Percentiles rank a stretch among this genome's conserved stretches.
Evolutionary conservation across 2,113 vertebrate species (phyloP).

Genomic region (Noctilio leporinus): DNA sequence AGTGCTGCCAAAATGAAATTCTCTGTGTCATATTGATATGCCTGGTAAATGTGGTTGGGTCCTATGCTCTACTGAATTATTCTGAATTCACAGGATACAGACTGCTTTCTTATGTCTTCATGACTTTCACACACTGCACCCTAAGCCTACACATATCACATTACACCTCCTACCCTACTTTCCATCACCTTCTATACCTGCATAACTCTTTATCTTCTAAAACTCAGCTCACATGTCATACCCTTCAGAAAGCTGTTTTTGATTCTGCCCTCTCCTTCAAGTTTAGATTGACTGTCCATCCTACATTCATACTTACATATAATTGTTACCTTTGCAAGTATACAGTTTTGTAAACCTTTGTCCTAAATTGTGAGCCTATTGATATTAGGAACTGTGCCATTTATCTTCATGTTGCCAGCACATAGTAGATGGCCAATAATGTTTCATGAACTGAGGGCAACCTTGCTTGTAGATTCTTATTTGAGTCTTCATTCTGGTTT

Average conservation of each 20-base stretch:
- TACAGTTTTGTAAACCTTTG: background rate
- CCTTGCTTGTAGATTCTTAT: background rate
- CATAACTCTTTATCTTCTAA: background rate
- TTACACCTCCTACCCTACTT: background rate
- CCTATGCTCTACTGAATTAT: background rate
- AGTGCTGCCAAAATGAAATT: background rate
- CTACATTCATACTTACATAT: background rate
- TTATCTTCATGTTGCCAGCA: background rate
- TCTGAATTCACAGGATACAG: background rate
- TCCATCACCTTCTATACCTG: background rate
- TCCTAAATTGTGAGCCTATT: background rate
- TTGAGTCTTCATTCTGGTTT: background rate
- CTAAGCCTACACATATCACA: background rate
- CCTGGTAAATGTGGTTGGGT: background rate
- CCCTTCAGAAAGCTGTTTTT: background rate
- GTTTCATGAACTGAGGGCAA: background rate
- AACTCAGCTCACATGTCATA: background rate
- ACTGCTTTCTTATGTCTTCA: background rate
- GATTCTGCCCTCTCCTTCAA: background rate
- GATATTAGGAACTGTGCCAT: background rate
- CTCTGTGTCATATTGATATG: background rate
- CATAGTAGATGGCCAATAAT: background rate
- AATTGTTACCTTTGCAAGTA: background rate
- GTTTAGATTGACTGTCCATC: background rate
- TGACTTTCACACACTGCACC: background rate